Evolutionary conservation across 1,140 invertebrate genomes (phyloP).

Genomic region (Phortica variegata): DNA sequence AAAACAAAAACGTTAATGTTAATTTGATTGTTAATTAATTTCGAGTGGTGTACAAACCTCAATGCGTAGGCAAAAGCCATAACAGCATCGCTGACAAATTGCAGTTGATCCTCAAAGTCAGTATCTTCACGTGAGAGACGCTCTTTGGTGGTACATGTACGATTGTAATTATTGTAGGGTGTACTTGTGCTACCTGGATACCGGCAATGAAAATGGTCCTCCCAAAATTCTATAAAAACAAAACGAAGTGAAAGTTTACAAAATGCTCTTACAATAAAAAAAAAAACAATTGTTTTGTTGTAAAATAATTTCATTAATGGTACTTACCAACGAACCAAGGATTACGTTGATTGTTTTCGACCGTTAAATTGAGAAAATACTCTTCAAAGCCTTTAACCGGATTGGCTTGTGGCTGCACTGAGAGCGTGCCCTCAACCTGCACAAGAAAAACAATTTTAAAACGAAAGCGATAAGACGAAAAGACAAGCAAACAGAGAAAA

Average conservation of each 20-base stretch:
- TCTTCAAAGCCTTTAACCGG: conserved; percentile 83
- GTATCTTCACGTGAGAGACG: conserved; percentile 72
- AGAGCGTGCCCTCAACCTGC: conserved; percentile 80
- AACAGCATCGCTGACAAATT: conserved; percentile 91
- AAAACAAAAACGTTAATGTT: too few relatives aligned
- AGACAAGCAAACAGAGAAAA: conserved; percentile 4
- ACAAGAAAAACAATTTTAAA: neutral
- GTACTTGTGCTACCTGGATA: conserved; percentile 76
- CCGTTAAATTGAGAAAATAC: conserved; percentile 83
- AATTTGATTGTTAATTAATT: too few relatives aligned
- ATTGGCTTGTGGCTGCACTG: conserved; percentile 87
- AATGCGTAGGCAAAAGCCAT: conserved; percentile 89
- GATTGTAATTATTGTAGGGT: conserved; percentile 78
- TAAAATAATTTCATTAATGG: neutral
- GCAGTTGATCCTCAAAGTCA: conserved; percentile 84
- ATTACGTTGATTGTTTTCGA: conserved; percentile 84
- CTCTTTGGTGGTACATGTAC: conserved; percentile 71
- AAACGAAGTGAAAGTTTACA: neutral
- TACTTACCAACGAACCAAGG: conserved; percentile 89
- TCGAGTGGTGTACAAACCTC: conserved; percentile 63
- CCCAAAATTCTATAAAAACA: conserved; percentile 81
- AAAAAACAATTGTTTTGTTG: neutral
- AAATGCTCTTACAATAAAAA: neutral
- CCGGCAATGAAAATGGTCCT: conserved; percentile 83
- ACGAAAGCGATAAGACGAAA: conserved; percentile 8